Percentiles rank a stretch among this genome's conserved stretches.
Conservation (phyloP, 2,888 invertebrate genomes). For the Pammene aurita region DNA sequence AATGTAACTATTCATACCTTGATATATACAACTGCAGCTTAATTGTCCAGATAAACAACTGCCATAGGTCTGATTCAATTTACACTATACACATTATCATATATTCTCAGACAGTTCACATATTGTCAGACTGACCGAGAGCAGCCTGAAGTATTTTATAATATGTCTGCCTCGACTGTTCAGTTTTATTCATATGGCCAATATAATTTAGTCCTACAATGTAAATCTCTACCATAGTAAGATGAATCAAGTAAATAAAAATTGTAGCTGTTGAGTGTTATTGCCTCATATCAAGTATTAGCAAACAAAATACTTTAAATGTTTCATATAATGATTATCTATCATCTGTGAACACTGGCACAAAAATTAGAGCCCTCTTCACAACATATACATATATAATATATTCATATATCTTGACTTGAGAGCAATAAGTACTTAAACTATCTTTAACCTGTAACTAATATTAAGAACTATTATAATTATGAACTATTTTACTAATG, state of each 20-base stretch:
- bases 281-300: not conserved
- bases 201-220: not conserved
- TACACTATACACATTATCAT: too few relatives aligned
- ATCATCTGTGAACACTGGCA: not conserved
- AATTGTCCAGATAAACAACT: too few relatives aligned
- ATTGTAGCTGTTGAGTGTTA: too few relatives aligned
- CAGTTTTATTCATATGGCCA: not conserved
- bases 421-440: slow-evolving; percentile 1
- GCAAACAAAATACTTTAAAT: slow-evolving; percentile 5
- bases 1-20: too few relatives aligned
- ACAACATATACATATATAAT: not conserved
- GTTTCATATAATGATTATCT: slow-evolving; percentile 2
- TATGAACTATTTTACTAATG: slow-evolving; percentile 1
- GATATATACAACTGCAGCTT: too few relatives aligned
- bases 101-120: too few relatives aligned
- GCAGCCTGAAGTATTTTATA: not conserved
- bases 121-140: too few relatives aligned
- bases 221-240: not conserved
- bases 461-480: not conserved
- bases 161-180: not conserved
- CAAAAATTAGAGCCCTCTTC: not conserved
- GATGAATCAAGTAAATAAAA: not conserved
- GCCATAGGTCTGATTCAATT: too few relatives aligned
- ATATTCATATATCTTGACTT: not conserved
- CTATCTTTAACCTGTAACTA: not conserved